Evolutionary conservation across 2,888 invertebrate genomes (phyloP), one percentile per base, ranked within the genome.

Genomic region (Philhelius pedissequus): DNA sequence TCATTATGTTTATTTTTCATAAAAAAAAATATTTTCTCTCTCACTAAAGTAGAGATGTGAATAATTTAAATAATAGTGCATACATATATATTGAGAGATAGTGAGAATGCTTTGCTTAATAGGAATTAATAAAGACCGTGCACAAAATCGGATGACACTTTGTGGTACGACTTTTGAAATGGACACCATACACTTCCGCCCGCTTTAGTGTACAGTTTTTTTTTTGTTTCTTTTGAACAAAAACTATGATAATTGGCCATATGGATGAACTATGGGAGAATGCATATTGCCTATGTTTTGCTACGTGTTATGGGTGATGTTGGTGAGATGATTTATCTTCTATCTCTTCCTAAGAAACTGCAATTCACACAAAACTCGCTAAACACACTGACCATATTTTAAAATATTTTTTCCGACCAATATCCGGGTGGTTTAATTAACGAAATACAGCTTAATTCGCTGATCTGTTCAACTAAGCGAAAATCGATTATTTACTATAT

Each of bases 121-220:
- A 64, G 58, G 48, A 78, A 78, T 48, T 20, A 68, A 73, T 60
- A 60, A 60, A 68, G 73, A 68, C 78, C 40, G 40, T 60, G 15
- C 40, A 18, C 69, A 56, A 68, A 79, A 74, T 83, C 69, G 48
- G 60, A 78, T 83, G 82, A 69, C 68, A 79, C 62, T 82, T 77
- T 71, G 62, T 76, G 74, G 79, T 74, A 74, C 60, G 58, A 74
- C 66, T 74, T 74, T 27, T 69, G 48, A 54, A 52, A 77, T 77
- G 71, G 66, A 81, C 77, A 27, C 50, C n/a, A 27, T 9, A 68
- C 64, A 68, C 78, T 82, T 82, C 82, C 78, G 82, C 78, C 82
- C 73, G 78, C 68, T 43, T 74, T 56, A 35, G 9, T 20, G 9
- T 40, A 2, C 2, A 40, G n/a, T 43, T 40, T 40, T 40, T 40